These are phyloP conservation scores for Trachelus iudaicus DNA, from an alignment of 2,888 invertebrate species.

Conservation along the genomic window DNA sequence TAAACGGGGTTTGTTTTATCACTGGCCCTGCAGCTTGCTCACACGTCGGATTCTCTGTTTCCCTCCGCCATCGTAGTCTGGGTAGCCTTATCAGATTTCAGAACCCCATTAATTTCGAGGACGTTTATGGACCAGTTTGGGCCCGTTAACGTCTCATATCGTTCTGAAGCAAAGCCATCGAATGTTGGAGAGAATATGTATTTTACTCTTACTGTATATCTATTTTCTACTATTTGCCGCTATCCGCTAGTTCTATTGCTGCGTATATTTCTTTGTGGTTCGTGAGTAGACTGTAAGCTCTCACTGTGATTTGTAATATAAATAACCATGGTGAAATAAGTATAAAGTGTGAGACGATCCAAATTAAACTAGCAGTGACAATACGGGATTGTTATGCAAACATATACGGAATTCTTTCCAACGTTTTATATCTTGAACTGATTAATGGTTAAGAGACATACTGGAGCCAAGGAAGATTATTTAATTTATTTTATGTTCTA, in stretches of 20 bases:
- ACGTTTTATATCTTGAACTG: neutral
- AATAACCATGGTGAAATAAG: no score
- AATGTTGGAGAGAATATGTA: neutral
- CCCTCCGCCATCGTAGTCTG: neutral
- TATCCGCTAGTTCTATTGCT: no score
- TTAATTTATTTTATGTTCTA: no score
- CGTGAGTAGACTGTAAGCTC: no score
- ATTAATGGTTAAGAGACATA: neutral
- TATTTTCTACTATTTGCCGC: no score
- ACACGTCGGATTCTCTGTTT: slow-evolving; percentile 4
- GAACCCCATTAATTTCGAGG: slow-evolving; percentile 20
- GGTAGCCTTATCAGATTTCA: slow-evolving; percentile 18
- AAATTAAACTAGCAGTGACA: no score
- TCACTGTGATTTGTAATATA: no score
- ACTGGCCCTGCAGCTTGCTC: neutral
- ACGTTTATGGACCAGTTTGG: slow-evolving; percentile 22
- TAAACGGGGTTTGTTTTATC: slow-evolving; percentile 20
- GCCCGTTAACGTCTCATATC: slow-evolving; percentile 16
- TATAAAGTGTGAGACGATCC: no score
- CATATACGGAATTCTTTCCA: neutral
- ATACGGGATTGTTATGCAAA: no score
- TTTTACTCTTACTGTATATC: no score
- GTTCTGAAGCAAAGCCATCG: slow-evolving; percentile 11
- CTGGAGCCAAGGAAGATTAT: neutral
- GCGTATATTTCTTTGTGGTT: no score